Percentiles rank a stretch among this genome's conserved stretches.
Conservation (phyloP, 2,113 vertebrate species). For the Pelmatolapia mariae region DNA sequence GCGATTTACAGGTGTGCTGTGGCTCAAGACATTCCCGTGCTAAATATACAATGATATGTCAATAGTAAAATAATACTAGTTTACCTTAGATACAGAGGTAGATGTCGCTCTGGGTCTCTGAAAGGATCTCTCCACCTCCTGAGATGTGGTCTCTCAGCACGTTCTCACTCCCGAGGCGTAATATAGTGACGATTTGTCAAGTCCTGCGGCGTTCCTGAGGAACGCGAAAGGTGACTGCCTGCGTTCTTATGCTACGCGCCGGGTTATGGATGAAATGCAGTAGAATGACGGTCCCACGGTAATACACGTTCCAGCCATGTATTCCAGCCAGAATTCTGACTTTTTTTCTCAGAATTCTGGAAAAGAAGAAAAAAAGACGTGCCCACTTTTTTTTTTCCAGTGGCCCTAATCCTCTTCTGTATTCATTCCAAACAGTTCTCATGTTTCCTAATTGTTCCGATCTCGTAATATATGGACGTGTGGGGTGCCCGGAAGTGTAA, state of each 20-base stretch:
- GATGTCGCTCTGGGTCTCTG: not conserved
- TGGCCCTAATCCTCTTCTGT: not conserved
- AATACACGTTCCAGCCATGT: too few relatives aligned
- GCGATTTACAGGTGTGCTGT: not conserved
- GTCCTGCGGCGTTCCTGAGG: not conserved
- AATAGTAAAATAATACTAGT: not conserved
- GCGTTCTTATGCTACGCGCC: not conserved
- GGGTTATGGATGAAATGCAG: too few relatives aligned
- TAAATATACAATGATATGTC: not conserved
- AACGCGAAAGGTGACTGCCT: not conserved
- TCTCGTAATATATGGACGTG: not conserved
- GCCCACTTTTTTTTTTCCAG: not conserved
- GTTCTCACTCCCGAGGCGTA: not conserved
- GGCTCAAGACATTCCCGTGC: not conserved
- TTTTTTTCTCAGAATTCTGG: not conserved
- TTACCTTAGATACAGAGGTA: not conserved
- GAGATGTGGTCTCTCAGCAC: not conserved
- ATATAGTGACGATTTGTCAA: not conserved
- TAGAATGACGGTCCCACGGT: too few relatives aligned
- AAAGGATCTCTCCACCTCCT: not conserved
- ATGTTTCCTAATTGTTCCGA: not conserved
- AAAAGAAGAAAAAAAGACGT: not conserved
- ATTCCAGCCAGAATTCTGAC: too few relatives aligned
- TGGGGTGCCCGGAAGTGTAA: not conserved
- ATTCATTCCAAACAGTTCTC: not conserved